phyloP scores from a whole-genome alignment of 2,888 invertebrate species.

The Nomada fabriciana region DNA sequence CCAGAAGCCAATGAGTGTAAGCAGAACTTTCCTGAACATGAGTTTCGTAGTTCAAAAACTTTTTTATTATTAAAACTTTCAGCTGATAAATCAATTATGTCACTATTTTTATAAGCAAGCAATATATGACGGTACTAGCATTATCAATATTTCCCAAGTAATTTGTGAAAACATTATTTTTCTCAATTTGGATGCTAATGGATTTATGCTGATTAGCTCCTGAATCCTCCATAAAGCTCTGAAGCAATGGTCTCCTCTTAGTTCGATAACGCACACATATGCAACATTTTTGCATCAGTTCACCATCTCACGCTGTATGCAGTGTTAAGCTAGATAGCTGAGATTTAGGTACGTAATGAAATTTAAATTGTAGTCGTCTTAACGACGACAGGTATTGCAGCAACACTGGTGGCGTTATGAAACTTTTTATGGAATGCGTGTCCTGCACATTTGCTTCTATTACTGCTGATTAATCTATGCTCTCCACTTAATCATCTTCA shows the following conservation, averaged over 20 bases:
- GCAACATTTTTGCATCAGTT: slow-evolving; percentile 16
- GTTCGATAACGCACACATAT: slow-evolving; percentile 28
- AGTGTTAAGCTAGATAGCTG: slow-evolving; percentile 64
- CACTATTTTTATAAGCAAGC: no score
- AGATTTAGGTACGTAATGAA: slow-evolving; percentile 73
- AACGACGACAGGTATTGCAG: slow-evolving; percentile 46
- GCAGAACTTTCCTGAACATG: no score
- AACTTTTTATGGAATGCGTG: slow-evolving; percentile 64
- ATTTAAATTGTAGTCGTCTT: slow-evolving; percentile 69
- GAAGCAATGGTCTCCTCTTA: slow-evolving; percentile 41
- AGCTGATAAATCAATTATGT: no score
- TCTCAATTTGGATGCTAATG: no score
- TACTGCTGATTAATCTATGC: slow-evolving; percentile 72
- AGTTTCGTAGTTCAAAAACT: no score
- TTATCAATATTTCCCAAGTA: no score
- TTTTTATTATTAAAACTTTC: no score
- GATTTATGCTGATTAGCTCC: no score
- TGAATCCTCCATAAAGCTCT: neutral
- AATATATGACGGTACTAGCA: no score
- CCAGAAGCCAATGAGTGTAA: no score
- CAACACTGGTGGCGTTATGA: slow-evolving; percentile 52
- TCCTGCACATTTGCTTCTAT: slow-evolving; percentile 51
- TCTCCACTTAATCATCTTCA: slow-evolving; percentile 63
- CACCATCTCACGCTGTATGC: slow-evolving; percentile 43
- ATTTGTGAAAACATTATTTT: no score